Conservation (phyloP, 2,113 vertebrate genomes). For the Myanophis thanlyinensis region DNA sequence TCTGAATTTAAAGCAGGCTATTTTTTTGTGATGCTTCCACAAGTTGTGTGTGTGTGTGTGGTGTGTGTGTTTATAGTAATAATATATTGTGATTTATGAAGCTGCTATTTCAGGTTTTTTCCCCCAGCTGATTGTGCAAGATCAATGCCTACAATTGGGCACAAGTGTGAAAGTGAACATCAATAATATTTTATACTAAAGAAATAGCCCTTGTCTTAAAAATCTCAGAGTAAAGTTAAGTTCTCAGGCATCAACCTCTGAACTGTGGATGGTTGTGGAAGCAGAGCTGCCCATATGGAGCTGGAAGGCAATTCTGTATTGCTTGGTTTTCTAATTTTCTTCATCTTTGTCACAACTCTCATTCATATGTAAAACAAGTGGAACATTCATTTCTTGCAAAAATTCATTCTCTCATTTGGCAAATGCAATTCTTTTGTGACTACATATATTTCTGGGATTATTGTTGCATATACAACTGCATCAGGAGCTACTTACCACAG, state of each 20-base stretch:
- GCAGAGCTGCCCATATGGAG: background rate
- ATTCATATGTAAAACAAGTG: background rate
- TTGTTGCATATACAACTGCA: background rate
- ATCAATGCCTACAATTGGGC: background rate
- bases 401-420: background rate
- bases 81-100: background rate
- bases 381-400: background rate
- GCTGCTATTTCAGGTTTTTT: background rate
- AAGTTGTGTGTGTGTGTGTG: background rate
- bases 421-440: background rate
- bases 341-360: background rate
- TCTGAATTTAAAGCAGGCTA: background rate
- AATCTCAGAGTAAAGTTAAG: background rate
- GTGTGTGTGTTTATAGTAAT: background rate
- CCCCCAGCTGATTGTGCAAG: background rate
- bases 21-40: background rate
- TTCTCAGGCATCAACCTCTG: background rate
- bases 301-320: background rate
- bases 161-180: background rate
- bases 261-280: background rate
- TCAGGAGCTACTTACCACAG: background rate
- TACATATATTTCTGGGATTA: background rate
- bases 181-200: background rate
- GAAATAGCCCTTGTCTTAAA: background rate
- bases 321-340: background rate